phyloP scores from a whole-genome alignment of 2,888 invertebrate species.

The Scaptomyza tumidula region DNA sequence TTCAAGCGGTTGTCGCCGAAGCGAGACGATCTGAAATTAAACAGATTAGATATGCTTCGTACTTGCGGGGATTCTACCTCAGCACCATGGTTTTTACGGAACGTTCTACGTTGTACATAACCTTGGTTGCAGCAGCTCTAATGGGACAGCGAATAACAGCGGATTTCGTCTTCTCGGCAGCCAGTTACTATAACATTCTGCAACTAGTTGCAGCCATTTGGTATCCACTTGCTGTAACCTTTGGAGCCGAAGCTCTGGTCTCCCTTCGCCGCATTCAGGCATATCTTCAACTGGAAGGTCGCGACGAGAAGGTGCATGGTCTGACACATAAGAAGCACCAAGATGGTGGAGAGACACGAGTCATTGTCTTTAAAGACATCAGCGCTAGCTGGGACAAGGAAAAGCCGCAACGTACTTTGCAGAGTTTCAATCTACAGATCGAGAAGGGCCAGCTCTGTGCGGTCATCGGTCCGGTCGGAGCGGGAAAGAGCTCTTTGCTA shows the following conservation, averaged over 20 bases:
- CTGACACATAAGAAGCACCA: conserved; percentile 76
- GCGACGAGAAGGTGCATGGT: conserved; percentile 81
- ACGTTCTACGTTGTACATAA: conserved; percentile 92
- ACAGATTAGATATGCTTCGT: conserved; percentile 87
- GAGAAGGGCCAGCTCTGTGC: conserved; percentile 89
- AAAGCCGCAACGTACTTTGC: conserved; percentile 86
- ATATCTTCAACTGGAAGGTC: conserved; percentile 86
- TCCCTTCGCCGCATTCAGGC: conserved; percentile 86
- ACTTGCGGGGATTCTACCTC: conserved; percentile 88
- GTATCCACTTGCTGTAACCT: conserved; percentile 86
- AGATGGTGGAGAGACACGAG: conserved; percentile 65
- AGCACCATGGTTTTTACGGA: conserved; percentile 92
- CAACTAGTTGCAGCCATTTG: conserved; percentile 87
- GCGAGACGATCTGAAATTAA: conserved; percentile 90
- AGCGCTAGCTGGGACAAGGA: conserved; percentile 85
- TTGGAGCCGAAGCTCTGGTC: conserved; percentile 87
- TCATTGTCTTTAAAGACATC: conserved; percentile 84
- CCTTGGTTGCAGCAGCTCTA: conserved; percentile 91
- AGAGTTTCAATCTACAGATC: conserved; percentile 86
- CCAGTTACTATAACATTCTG: conserved; percentile 91
- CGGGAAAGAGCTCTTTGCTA: conserved; percentile 89
- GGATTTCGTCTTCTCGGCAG: conserved; percentile 90
- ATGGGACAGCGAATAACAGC: conserved; percentile 87
- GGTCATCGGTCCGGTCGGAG: conserved; percentile 94
- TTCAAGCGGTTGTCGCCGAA: conserved; percentile 91